phyloP scores from a whole-genome alignment of 2,113 vertebrate genomes.

The Nycticorax nycticorax region DNA sequence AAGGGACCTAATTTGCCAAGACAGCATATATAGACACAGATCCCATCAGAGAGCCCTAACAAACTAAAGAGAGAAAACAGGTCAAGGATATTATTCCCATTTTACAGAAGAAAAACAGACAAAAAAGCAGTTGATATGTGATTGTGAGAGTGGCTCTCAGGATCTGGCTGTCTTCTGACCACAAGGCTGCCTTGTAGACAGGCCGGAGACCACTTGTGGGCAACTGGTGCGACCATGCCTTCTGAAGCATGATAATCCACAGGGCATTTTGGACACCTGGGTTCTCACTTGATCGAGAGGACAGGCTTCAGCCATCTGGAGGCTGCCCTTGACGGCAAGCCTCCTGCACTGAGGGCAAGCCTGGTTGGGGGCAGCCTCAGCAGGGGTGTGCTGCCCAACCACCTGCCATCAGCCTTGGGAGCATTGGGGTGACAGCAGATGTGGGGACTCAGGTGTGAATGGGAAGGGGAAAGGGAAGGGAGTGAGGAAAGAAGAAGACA shows the following conservation, averaged over 20 bases:
- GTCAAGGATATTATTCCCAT: not conserved
- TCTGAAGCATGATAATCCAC: not conserved
- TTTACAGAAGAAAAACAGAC: not conserved
- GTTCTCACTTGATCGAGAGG: not conserved
- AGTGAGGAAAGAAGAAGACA: not conserved
- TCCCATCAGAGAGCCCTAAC: not conserved
- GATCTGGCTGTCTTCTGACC: not conserved
- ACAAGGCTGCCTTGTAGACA: not conserved
- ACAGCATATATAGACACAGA: not conserved
- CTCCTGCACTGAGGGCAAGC: accelerated
- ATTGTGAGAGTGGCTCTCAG: not conserved
- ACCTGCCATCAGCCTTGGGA: not conserved
- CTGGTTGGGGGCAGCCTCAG: not conserved
- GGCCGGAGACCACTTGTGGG: not conserved
- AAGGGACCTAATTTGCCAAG: not conserved
- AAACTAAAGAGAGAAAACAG: not conserved
- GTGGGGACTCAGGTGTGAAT: not conserved
- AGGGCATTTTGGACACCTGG: not conserved
- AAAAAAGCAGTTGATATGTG: not conserved
- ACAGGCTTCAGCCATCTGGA: not conserved
- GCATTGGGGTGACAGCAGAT: not conserved
- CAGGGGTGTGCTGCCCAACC: not conserved
- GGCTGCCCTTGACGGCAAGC: not conserved
- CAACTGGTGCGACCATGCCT: not conserved
- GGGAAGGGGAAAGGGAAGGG: not conserved